phyloP scores from a whole-genome alignment of 2,113 vertebrate genomes.

The Nestor notabilis region DNA sequence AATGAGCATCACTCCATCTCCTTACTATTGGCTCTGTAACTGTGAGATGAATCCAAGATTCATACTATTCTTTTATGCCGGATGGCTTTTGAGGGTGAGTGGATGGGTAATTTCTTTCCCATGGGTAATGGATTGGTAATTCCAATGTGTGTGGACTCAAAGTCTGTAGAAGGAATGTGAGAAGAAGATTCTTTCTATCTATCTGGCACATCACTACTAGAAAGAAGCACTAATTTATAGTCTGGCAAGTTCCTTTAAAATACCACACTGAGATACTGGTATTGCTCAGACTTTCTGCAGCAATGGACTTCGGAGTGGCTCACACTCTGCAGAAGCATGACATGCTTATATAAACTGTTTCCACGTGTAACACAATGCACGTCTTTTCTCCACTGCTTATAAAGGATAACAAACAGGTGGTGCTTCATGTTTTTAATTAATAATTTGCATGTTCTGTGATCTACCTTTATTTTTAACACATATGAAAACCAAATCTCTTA shows the following conservation, averaged over 20 bases:
- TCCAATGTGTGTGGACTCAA: not conserved
- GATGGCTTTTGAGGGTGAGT: not conserved
- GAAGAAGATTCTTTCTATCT: not conserved
- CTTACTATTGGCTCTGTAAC: not conserved
- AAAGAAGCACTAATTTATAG: not conserved
- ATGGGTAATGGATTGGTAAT: not conserved
- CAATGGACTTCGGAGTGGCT: not conserved
- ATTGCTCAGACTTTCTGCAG: not conserved
- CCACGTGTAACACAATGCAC: not conserved
- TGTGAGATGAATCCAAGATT: not conserved
- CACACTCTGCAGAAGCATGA: not conserved
- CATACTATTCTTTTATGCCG: not conserved
- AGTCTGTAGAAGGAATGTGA: not conserved
- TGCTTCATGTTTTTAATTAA: not conserved
- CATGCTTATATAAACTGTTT: not conserved
- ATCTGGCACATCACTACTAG: not conserved
- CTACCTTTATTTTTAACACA: not conserved
- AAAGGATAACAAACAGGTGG: not conserved
- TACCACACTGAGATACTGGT: not conserved
- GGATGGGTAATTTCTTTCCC: not conserved
- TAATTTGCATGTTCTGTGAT: not conserved
- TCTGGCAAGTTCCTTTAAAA: not conserved
- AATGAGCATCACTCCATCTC: not conserved
- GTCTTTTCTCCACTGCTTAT: not conserved
- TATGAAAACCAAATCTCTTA: accelerated